phyloP scores from a whole-genome alignment of 1,140 invertebrate species.

The Drosophila serrata region DNA sequence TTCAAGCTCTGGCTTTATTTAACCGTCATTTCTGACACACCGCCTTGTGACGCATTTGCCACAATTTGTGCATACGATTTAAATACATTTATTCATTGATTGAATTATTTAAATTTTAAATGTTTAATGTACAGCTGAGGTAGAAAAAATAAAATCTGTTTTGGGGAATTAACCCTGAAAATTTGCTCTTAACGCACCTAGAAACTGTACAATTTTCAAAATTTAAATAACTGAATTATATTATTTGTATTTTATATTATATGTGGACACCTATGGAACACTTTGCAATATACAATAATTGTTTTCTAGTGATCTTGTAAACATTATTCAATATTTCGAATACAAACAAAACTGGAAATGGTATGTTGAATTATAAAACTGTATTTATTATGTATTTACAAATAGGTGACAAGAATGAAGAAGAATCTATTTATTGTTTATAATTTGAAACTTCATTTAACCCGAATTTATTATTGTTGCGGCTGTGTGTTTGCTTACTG shows the following conservation, averaged over 20 bases:
- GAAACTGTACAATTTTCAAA: neutral
- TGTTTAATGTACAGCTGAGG: neutral
- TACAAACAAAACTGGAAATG: neutral
- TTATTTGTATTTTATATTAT: too few species aligned
- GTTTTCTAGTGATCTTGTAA: too few species aligned
- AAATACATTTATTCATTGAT: slow-evolving; percentile 9
- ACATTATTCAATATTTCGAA: neutral
- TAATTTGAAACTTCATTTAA: neutral
- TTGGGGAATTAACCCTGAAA: too few species aligned
- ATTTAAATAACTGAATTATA: neutral
- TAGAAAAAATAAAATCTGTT: neutral
- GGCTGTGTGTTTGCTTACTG: neutral
- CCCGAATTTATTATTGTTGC: neutral
- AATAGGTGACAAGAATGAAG: too few species aligned
- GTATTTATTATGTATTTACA: neutral
- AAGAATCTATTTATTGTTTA: neutral
- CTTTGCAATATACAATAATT: too few species aligned
- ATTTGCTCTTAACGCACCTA: neutral
- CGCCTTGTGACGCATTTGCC: slow-evolving; percentile 14
- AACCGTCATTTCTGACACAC: neutral
- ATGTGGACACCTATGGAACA: too few species aligned
- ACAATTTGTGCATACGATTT: slow-evolving; percentile 1
- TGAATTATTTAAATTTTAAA: neutral
- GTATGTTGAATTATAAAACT: neutral
- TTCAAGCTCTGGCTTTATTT: slow-evolving; percentile 14